A percentile compares a stretch with the other conserved stretches of the same genome.
Conservation (phyloP, 2,888 invertebrate genomes). For the Boloria selene region DNA sequence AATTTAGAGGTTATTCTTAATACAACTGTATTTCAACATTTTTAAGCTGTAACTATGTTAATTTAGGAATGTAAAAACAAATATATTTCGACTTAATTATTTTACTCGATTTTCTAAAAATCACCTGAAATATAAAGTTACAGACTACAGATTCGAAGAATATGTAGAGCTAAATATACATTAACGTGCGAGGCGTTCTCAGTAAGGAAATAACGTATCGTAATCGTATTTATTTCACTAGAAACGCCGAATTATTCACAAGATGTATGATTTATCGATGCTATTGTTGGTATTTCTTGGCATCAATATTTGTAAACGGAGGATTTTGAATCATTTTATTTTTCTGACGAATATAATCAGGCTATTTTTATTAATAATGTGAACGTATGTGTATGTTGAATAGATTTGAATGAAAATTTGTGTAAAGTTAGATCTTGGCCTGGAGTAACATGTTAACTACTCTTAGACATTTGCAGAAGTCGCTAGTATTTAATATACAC, state of each 20-base stretch:
- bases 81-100: neutral
- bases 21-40: no score
- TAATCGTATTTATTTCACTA: constrained; percentile 28
- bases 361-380: no score
- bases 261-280: constrained; percentile 24
- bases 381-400: no score
- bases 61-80: no score
- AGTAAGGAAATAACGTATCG: constrained; percentile 34
- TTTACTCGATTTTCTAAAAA: constrained; percentile 1
- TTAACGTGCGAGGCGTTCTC: constrained; percentile 24
- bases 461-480: no score
- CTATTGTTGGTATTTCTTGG: constrained; percentile 22
- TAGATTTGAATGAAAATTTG: no score
- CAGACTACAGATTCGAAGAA: constrained; percentile 18
- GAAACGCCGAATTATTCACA: constrained; percentile 32
- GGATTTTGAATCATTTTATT: constrained; percentile 4
- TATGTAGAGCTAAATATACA: constrained; percentile 19
- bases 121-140: constrained; percentile 18
- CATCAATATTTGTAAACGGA: constrained; percentile 19
- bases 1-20: no score
- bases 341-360: neutral
- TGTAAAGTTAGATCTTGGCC: no score
- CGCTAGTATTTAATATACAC: no score
- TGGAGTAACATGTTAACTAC: no score
- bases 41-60: no score